Conservation (phyloP, 2,888 invertebrate genomes). For the Microctonus hyperodae region DNA sequence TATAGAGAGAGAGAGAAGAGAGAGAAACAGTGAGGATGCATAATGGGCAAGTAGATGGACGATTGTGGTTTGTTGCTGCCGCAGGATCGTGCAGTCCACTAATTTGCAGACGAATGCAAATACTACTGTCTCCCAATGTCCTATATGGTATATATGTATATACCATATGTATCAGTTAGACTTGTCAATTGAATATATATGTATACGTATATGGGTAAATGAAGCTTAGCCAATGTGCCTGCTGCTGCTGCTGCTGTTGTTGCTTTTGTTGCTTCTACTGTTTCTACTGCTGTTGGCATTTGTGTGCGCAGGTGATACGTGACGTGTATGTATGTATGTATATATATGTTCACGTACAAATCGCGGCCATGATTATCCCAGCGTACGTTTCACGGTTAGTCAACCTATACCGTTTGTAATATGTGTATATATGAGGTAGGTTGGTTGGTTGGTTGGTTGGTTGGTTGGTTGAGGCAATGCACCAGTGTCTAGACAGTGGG, state of each 20-base stretch:
- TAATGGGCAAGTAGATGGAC: slow-evolving; percentile 35
- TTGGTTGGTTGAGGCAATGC: slow-evolving; percentile 49
- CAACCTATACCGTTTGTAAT: slow-evolving; percentile 8
- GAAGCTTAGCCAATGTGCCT: not conserved
- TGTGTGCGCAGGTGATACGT: slow-evolving; percentile 10
- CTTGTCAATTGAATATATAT: slow-evolving; percentile 5
- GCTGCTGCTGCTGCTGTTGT: too few relatives aligned
- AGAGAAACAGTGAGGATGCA: slow-evolving; percentile 12
- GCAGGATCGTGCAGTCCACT: slow-evolving; percentile 35
- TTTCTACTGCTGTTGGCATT: not conserved
- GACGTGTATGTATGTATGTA: not conserved
- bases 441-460: slow-evolving; percentile 27
- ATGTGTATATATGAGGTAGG: slow-evolving; percentile 6
- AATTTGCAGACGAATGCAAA: slow-evolving; percentile 41
- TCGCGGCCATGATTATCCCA: slow-evolving; percentile 47
- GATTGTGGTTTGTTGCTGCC: slow-evolving; percentile 12
- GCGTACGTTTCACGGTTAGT: slow-evolving; percentile 38
- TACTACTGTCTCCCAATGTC: slow-evolving; percentile 12
- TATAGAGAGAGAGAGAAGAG: slow-evolving; percentile 21
- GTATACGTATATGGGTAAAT: not conserved
- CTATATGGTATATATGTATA: slow-evolving; percentile 12
- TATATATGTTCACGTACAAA: slow-evolving; percentile 1
- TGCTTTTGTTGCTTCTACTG: too few relatives aligned
- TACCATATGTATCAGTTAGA: slow-evolving; percentile 5
- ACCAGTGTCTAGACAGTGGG: slow-evolving; percentile 55